These are phyloP conservation scores for Spodoptera litura DNA, from an alignment of 1,140 invertebrate species.

Conservation along the genomic window DNA sequence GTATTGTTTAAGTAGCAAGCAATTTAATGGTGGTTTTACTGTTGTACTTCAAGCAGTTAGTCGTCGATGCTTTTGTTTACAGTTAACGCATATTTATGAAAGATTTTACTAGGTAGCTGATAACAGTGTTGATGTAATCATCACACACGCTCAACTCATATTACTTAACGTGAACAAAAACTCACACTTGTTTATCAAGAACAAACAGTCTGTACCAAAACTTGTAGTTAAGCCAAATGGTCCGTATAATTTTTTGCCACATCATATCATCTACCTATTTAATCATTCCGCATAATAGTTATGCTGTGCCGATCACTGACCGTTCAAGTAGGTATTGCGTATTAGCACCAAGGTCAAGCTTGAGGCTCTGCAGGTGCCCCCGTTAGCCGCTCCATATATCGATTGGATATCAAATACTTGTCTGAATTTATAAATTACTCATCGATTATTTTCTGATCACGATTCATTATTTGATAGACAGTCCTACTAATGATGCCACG, in stretches of 20 bases:
- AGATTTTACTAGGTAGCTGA: constrained; percentile 32
- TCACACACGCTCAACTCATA: neutral
- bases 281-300: constrained; percentile 42
- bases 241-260: constrained; percentile 38
- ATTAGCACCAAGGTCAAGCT: constrained; percentile 67
- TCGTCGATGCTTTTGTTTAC: neutral
- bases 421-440: constrained; percentile 9
- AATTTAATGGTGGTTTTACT: too few species aligned
- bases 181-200: constrained; percentile 30
- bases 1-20: neutral
- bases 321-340: constrained; percentile 68
- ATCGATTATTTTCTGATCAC: neutral
- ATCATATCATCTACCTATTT: constrained; percentile 40
- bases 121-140: constrained; percentile 30
- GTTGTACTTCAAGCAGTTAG: neutral
- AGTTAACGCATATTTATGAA: neutral
- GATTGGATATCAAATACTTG: constrained; percentile 48
- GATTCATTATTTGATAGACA: neutral
- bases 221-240: constrained; percentile 30
- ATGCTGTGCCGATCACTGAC: constrained; percentile 59
- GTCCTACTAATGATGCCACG: neutral
- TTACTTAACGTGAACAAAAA: constrained; percentile 17
- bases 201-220: constrained; percentile 30
- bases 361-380: constrained; percentile 68
- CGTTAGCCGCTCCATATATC: constrained; percentile 56